A percentile compares a stretch with the other conserved stretches of the same genome.
Evolutionary conservation across 2,888 invertebrate species (phyloP).

Genomic region (Cosmia pyralina): DNA sequence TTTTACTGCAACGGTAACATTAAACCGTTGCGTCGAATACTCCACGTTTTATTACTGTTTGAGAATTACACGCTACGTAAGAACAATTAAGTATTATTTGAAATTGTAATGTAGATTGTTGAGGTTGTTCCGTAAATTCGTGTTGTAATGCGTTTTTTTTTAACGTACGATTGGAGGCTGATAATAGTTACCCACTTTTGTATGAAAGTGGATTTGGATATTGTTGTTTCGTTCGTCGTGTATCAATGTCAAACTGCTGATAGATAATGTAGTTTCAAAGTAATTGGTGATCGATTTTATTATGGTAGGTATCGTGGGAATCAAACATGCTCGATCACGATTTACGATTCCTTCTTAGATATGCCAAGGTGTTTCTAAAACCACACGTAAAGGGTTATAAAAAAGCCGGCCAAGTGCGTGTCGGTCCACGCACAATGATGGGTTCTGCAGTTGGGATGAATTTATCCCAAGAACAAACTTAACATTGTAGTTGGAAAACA

Average conservation of each 20-base stretch:
- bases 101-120: conserved; percentile 42
- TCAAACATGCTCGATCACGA: neutral
- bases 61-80: conserved; percentile 50
- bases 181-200: neutral
- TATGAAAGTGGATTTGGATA: conserved; percentile 14
- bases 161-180: conserved; percentile 7
- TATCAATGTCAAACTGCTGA: conserved; percentile 11
- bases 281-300: neutral
- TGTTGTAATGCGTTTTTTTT: conserved; percentile 31
- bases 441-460: no score
- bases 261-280: neutral
- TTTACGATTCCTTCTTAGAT: neutral
- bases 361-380: neutral
- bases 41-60: conserved; percentile 34
- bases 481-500: no score
- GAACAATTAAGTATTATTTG: conserved; percentile 56
- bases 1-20: conserved; percentile 50
- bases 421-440: no score
- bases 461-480: no score
- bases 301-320: neutral
- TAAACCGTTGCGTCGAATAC: conserved; percentile 58
- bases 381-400: neutral
- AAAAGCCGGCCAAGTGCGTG: no score
- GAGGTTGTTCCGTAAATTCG: conserved; percentile 29
- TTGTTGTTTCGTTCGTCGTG: conserved; percentile 4